Conservation (phyloP, 2,113 vertebrate genomes). For the Nycticebus coucang region DNA sequence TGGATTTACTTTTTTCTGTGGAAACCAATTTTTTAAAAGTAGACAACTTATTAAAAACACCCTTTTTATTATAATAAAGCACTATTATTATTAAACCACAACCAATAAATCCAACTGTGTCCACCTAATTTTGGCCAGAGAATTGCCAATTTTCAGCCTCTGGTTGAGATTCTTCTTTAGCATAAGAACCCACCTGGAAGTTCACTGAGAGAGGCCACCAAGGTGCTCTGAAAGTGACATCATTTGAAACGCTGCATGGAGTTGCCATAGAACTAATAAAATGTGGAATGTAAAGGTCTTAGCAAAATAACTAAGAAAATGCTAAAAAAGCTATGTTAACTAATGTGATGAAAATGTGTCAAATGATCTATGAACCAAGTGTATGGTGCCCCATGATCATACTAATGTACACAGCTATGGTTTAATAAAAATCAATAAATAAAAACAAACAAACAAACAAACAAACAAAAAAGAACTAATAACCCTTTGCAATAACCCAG, state of each 20-base stretch:
- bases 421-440: no score
- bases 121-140: neutral
- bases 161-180: neutral
- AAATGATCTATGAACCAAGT: no score
- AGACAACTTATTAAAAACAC: conserved; percentile 1
- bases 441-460: no score
- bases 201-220: accelerated
- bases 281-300: no score
- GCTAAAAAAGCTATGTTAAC: no score
- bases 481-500: neutral
- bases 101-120: neutral
- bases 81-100: neutral
- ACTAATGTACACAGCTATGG: no score
- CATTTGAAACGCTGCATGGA: neutral
- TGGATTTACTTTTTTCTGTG: neutral
- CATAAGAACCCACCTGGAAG: neutral
- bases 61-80: no score
- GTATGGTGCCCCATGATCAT: no score
- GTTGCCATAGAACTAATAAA: neutral
- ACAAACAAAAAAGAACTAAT: no score
- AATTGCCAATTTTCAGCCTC: neutral
- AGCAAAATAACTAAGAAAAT: no score
- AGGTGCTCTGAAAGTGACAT: neutral
- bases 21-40: neutral
- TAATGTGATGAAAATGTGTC: no score